phyloP scores from a whole-genome alignment of 2,797 vertebrate genomes.

The Chelmon rostratus region DNA sequence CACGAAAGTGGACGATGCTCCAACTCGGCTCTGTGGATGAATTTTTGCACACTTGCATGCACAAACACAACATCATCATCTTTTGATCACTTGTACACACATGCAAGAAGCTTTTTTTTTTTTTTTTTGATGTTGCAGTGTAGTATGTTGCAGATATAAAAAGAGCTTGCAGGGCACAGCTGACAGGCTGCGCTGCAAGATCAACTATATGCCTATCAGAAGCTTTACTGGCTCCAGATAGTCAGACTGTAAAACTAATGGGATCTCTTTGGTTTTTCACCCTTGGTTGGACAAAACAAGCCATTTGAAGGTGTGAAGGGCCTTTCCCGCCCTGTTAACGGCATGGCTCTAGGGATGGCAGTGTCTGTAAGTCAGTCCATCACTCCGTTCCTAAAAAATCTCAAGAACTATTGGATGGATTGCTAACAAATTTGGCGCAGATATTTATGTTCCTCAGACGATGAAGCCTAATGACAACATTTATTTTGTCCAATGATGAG shows the following conservation, averaged over 20 bases:
- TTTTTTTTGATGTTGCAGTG: conserved; percentile 52
- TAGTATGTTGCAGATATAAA: conserved; percentile 51
- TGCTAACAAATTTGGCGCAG: neutral
- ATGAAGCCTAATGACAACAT: neutral
- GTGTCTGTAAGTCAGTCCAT: neutral
- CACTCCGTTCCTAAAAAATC: neutral
- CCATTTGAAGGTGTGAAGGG: neutral
- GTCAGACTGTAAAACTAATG: neutral
- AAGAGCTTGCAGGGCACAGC: neutral
- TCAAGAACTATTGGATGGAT: neutral
- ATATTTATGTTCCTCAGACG: no score
- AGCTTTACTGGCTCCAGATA: neutral
- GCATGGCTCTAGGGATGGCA: neutral
- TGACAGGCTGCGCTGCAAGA: conserved; percentile 27
- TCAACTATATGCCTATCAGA: conserved; percentile 23
- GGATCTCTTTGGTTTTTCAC: neutral
- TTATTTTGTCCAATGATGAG: neutral
- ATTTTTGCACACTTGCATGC: conserved; percentile 40
- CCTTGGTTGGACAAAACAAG: neutral
- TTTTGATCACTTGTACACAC: conserved; percentile 58
- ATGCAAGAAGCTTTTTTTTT: conserved; percentile 20
- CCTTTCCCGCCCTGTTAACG: neutral
- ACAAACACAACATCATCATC: conserved; percentile 20
- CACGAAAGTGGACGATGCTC: conserved; percentile 46
- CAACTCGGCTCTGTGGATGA: conserved; percentile 46